phyloP scores from a whole-genome alignment of 2,113 vertebrate species.

The Baryphthengus martii region DNA sequence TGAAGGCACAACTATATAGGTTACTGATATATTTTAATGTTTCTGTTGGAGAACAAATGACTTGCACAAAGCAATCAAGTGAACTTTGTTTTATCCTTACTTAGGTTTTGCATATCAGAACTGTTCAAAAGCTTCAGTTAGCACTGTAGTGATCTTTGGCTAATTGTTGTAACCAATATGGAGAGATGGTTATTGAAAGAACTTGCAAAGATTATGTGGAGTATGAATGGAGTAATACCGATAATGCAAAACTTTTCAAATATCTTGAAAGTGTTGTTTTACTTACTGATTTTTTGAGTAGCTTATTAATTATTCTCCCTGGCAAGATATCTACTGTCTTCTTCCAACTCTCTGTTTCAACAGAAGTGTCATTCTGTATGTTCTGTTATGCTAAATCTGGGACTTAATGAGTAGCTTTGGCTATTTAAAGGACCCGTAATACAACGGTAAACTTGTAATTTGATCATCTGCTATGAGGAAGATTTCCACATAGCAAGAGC shows the following conservation, averaged over 20 bases:
- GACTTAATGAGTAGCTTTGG: not conserved
- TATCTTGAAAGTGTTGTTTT: not conserved
- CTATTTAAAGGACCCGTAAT: not conserved
- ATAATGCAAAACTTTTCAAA: not conserved
- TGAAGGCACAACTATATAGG: not conserved
- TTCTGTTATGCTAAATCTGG: not conserved
- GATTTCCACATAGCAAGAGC: not conserved
- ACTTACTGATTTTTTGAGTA: not conserved
- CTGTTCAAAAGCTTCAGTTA: not conserved
- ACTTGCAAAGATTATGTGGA: not conserved
- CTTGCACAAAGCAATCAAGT: not conserved
- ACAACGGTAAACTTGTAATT: not conserved
- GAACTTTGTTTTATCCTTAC: not conserved
- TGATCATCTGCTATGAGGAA: not conserved
- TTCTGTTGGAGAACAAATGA: not conserved
- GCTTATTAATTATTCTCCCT: not conserved
- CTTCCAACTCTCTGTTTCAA: not conserved
- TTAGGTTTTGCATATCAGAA: not conserved
- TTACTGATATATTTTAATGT: not conserved
- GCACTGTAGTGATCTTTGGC: not conserved
- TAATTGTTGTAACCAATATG: not conserved
- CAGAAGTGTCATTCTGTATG: not conserved
- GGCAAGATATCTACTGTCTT: not conserved
- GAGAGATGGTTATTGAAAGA: not conserved
- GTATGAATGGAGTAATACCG: not conserved